These are phyloP conservation scores for Gulo gulo DNA, from an alignment of 2,113 vertebrate genomes.

Conservation along the genomic window DNA sequence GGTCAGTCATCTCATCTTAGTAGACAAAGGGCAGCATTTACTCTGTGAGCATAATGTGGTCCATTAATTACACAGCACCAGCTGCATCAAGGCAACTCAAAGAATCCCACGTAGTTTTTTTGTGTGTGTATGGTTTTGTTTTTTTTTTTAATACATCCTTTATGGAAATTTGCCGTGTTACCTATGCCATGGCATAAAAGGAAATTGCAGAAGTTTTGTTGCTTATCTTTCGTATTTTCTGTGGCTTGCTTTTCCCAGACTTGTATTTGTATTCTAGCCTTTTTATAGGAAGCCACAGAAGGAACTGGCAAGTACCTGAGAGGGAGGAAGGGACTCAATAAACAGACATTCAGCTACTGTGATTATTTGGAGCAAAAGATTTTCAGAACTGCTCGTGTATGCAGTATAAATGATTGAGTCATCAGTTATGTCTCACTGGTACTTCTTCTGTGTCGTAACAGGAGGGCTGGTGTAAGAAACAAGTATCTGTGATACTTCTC, in stretches of 20 bases:
- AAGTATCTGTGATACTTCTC: neutral
- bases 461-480: neutral
- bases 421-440: neutral
- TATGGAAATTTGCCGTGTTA: neutral
- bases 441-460: neutral
- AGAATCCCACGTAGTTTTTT: neutral
- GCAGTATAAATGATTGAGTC: neutral
- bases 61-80: neutral
- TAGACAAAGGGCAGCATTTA: slow-evolving; percentile 42
- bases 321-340: neutral
- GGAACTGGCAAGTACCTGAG: neutral
- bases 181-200: neutral
- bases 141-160: neutral
- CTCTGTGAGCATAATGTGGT: neutral
- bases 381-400: neutral
- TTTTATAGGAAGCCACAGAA: neutral
- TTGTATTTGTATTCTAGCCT: neutral
- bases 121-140: neutral
- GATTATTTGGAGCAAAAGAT: neutral
- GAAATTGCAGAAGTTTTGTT: neutral
- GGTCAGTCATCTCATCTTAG: neutral
- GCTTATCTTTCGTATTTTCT: neutral
- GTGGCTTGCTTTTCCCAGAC: neutral
- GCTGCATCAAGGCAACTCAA: neutral
- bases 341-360: neutral